Conservation (phyloP, 2,113 vertebrate species). For the Oryzias curvinotus region DNA sequence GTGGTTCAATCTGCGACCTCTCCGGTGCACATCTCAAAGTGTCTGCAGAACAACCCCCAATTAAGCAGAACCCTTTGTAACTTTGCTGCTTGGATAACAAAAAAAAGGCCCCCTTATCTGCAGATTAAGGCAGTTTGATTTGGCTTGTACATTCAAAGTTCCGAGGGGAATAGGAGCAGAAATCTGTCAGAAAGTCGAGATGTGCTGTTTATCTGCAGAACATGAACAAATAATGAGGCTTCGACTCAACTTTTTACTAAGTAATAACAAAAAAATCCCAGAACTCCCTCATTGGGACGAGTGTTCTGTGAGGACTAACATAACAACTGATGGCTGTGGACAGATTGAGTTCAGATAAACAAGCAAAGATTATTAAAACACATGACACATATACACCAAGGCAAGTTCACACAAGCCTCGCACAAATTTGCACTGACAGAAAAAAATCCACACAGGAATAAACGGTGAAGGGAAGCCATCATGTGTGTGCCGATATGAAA, state of each 20-base stretch:
- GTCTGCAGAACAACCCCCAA: neutral
- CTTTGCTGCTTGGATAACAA: neutral
- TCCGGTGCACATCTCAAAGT: constrained; percentile 1
- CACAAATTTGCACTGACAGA: neutral
- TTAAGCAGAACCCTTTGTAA: neutral
- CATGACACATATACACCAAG: constrained; percentile 1
- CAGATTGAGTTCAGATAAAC: constrained; percentile 45
- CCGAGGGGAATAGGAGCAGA: too few species aligned
- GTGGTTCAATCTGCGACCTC: constrained; percentile 6
- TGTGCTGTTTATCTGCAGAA: too few species aligned
- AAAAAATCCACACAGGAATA: constrained; percentile 48
- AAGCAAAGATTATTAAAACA: constrained; percentile 34
- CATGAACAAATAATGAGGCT: too few species aligned
- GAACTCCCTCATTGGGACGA: constrained; percentile 32
- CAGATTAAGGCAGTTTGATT: too few species aligned
- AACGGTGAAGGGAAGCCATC: constrained; percentile 49
- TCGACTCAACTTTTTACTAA: too few species aligned
- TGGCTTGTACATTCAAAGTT: too few species aligned
- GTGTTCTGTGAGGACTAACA: constrained; percentile 13
- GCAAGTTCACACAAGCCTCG: neutral
- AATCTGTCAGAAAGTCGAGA: too few species aligned
- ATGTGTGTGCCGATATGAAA: constrained; percentile 53
- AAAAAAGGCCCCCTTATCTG: neutral
- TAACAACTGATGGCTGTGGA: constrained; percentile 30
- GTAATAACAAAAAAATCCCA: constrained; percentile 10